Base-by-base conservation (phyloP, 2,888 invertebrate genomes). In the Drosophila paracracens region DNA sequence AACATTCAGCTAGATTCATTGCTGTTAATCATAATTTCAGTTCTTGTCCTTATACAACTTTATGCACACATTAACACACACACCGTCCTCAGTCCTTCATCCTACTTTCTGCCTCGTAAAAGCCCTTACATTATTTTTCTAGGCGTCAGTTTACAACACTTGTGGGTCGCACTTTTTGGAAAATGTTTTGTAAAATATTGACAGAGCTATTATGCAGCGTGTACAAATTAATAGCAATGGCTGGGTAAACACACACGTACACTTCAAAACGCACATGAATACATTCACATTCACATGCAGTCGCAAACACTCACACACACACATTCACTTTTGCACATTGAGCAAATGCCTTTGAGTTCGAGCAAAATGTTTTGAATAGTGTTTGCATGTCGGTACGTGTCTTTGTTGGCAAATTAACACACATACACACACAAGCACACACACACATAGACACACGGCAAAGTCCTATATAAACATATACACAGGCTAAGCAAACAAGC, bases 341-440 rank as follows among this genome's bases (percentile, higher is more conserved):
- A 58, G 53, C 48, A 61, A 60, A 79, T 77, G 77, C 67, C 80
- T 74, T 85, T 85, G 79, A 80, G 74, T 56, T 73, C 61, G 71
- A 69, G 76, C 70, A 67, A 71, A 81, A 82, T 82, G 84, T 82
- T 83, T 79, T 87, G 81, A 84, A 83, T 84, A 79, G 72, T 83
- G 80, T 83, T 83, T 83, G 78, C 83, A 50, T 87, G 85, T 81
- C 75, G 82, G 83, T 81, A 81, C 79, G 83, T 82, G 85, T 87
- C 85, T 85, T 78, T 87, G 85, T 85, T 87, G 80, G 85, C 80
- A 85, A 85, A 86, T 87, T 87, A 86, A 81, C 84, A 81, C 81
- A 81, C 79, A 83, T 70, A 59, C 70, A 63, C 56, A 70, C 59
- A 53, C 36, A 35, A 25, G 27, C 31, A 50, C n/a, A 64, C 35